Evolutionary conservation across 2,888 invertebrate genomes (phyloP), one percentile per base, ranked within the genome.

Genomic region (Clepsis dumicolana): DNA sequence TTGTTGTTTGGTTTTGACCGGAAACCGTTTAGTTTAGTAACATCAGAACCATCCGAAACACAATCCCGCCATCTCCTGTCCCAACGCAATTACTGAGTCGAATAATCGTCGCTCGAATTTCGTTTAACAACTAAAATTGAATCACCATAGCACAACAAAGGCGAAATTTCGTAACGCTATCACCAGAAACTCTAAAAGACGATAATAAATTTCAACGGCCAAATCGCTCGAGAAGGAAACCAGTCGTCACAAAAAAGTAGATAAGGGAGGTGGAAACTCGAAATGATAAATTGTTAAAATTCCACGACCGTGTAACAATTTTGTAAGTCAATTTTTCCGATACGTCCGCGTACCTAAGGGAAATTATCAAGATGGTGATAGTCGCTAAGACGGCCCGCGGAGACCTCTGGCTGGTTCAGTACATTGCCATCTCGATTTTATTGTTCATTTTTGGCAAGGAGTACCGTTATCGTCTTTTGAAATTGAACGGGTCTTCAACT

Each of bases 231-330:
- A 48, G 50, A 66, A 64, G 50, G 65, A 64, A 70, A 65, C 68
- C 70, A 56, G 68, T 69, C 62, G 67, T 70, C 64, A 69, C 60
- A 67, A 70, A 71, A 57, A 64, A 14, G 60, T 52, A 70, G 67
- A 59, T 64, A 64, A 59, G 61, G 56, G 64, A 48, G 10, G 66
- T 32, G 41, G 53, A 70, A 76, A 75, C 71, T 73, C 71, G 73
- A 73, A 81, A 83, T 82, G 84, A 83, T 82, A 82, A 82, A 85
- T 85, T 82, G 83, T 85, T 82, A 82, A 82, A 82, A 85, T 82
- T 85, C 82, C 70, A 66, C 71, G 65, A 74, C 73, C 80, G 79
- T 79, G 82, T 79, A 79, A 84, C 82, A 81, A 81, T 85, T 84
- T 80, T 78, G 80, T 81, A 82, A 86, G 85, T 86, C 84, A 84